Evolutionary conservation across 2,113 vertebrate species (phyloP), one percentile per base, ranked within the genome.

Genomic region (Alligator mississippiensis): DNA sequence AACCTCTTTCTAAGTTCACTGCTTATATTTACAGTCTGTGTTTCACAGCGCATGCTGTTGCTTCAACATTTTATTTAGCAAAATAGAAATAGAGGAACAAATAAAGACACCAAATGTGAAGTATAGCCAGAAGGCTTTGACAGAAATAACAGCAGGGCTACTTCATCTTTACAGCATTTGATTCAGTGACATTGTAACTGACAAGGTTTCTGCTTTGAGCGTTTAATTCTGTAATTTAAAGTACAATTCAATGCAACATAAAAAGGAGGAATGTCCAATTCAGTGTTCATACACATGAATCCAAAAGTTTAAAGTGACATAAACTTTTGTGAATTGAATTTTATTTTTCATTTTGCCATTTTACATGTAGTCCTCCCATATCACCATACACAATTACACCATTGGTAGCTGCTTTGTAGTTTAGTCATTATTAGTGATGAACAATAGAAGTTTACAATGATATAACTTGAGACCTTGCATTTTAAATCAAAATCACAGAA

Each of bases 31-130:
- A 95, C 96, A 96, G 96, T 95, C 93, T 96, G 91, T 95, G 86
- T 95, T 97, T 97, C 96, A 96, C 95, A 97, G 90, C 91, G 90
- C 97, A 80, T 93, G 68, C 64, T 95, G 76, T 90, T 93, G 83
- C 94, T 97, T 96, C 95, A 97, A 96, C 94, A 97, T 98, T 98
- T 97, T 98, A 97, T 97, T 98, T 97, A 97, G 94, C 87, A 97
- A 97, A 98, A 97, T 96, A 96, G 98, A 97, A 98, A 96, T 94
- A 96, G 95, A 97, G 95, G 97, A 97, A 97, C 96, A 97, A 98
- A 98, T 98, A 97, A 98, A 98, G 96, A 94, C 94, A 95, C 94
- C 93, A 98, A 98, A 98, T 97, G 95, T 98, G 96, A 98, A 98
- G 95, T 95, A 96, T 96, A 98, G 97, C 96, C 96, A 95, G 96